phyloP scores from a whole-genome alignment of 1,140 invertebrate genomes.

The Panagrolaimus sp. region DNA sequence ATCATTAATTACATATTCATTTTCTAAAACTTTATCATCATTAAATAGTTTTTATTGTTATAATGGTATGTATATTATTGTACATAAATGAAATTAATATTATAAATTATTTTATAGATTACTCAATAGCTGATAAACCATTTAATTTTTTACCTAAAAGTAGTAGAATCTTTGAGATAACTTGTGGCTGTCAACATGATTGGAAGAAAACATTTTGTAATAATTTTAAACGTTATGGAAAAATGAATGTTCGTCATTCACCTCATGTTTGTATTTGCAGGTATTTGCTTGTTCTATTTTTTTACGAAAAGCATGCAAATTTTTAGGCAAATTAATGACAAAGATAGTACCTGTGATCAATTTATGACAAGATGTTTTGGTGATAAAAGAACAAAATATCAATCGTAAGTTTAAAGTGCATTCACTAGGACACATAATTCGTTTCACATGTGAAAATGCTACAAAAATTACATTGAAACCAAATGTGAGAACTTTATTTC shows the following conservation, averaged over 20 bases:
- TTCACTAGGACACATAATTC: not conserved
- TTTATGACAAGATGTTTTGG: constrained; percentile 38
- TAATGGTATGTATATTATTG: not conserved
- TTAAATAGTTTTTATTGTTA: constrained; percentile 9
- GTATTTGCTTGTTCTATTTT: constrained; percentile 13
- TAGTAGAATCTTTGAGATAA: constrained; percentile 1
- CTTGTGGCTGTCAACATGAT: constrained; percentile 5
- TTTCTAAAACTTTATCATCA: not conserved
- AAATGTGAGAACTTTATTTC: constrained; percentile 16
- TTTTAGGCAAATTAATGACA: constrained; percentile 23
- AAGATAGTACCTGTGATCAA: constrained; percentile 25
- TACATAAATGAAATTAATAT: not conserved
- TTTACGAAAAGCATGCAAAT: not conserved
- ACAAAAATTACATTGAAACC: constrained; percentile 16
- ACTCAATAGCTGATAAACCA: constrained; percentile 10
- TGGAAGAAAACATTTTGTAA: constrained; percentile 13
- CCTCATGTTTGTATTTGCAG: constrained; percentile 42
- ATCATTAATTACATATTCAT: not conserved
- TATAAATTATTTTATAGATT: not conserved
- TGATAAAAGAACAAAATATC: constrained; percentile 18
- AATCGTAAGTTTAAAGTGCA: not conserved
- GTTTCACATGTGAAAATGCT: no score
- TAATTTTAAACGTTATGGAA: not conserved
- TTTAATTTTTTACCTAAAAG: constrained; percentile 11
- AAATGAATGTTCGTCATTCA: constrained; percentile 9